Evolutionary conservation across 2,888 invertebrate species (phyloP), one percentile per base, ranked within the genome.

Genomic region (Nymphalis urticae): DNA sequence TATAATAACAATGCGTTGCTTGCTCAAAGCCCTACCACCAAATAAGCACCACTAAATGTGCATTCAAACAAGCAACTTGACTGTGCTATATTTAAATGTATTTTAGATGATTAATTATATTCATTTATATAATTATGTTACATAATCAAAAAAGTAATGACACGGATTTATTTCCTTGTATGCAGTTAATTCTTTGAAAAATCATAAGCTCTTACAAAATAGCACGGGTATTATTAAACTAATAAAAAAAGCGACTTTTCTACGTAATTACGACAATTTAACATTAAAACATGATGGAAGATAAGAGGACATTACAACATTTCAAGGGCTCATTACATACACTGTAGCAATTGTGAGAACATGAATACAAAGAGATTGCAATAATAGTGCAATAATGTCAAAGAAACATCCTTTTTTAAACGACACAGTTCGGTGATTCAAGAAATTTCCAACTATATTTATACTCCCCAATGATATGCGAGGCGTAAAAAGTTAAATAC

Each of bases 351-450:
- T 71, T 72, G 72, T 72, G 72, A 72, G 72, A 72, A 72, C 66
- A 51, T 50, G 58, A 51, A 65, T 66, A 71, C 68, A 67, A 69
- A 63, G 69, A 72, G 65, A 61, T 73, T 61, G 71, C 68, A 71
- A 71, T 68, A 71, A 71, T 71, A 42, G 27, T 42, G 51, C 64
- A 66, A 66, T 68, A 71, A 69, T 70, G 66, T 62, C 64, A 53
- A 72, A 71, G 72, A 68, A 68, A 68, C 67, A 58, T 70, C 65
- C 66, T 66, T 59, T 72, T 66, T 68, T 66, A 68, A 67, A 58
- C 56, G 62, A 66, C 72, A 72, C 72, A 70, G 64, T 69, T 70
- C 72, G 72, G 60, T 73, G 72, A 70, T 66, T 73, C 72, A 56
- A 66, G 65, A 72, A 70, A 70, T 73, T 69, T 68, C 66, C 64